Base-by-base conservation (phyloP, 1,140 invertebrate genomes). In the Trissolcus basalis region DNA sequence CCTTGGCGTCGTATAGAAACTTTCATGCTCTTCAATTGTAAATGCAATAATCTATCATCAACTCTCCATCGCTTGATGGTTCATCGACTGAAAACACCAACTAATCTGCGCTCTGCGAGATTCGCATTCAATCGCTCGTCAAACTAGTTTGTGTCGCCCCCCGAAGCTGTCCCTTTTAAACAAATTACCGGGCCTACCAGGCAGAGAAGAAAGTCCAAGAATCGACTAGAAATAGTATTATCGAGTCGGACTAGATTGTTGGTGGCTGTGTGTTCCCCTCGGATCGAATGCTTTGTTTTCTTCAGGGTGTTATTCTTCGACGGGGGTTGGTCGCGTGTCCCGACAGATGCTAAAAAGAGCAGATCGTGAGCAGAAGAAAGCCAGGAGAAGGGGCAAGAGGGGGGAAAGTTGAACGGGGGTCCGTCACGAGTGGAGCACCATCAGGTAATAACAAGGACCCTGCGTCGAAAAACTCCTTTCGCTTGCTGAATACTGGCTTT, bases 271-370 rank as follows among this genome's bases (percentile, higher is more conserved):
- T 4, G 41, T 68, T 63, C 71, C 76, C 67, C 49, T 67, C 55
- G 54, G 54, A 70, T 71, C 61, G 48, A 68, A 33, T 48, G 65
- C 77, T 78, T 80, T 82, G 79, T 82, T 86, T 82, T 80, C 80
- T 80, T 81, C 77, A 64, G 77, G 72, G 78, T 82, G 77, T 82
- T 80, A 79, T 81, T 74, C 80, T 80, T 77, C 47, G 61, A 64
- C 75, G 55, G 74, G 81, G 74, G 79, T 78, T 79, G 81, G 80
- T 85, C 82, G 83, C 85, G 83, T 86, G 82, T 82, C 80, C 77
- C 58, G 81, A 83, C 85, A 87, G 85, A 87, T 87, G 83, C 83
- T 74, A 80, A 79, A 75, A 77, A 81, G 77, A 79, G 67, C 69
- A 80, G 75, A 73, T 75, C 72, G 73, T 72, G 60, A 67, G 71